Evolutionary conservation across 2,797 vertebrate genomes (phyloP).

Genomic region (Delichon dasypus): DNA sequence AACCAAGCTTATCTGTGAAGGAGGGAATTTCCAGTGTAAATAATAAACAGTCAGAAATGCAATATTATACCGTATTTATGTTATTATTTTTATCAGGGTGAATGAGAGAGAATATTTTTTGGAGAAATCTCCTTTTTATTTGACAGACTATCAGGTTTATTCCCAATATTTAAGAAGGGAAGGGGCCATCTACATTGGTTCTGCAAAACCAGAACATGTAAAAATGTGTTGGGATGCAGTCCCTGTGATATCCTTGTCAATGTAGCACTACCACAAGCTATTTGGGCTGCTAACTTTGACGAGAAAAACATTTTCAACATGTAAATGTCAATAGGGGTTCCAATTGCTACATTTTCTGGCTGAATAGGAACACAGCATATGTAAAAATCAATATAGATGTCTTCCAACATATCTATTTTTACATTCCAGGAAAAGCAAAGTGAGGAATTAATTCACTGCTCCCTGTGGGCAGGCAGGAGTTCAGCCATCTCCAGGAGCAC

Average conservation of each 20-base stretch:
- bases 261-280: neutral
- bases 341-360: neutral
- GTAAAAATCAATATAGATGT: neutral
- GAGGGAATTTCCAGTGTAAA: neutral
- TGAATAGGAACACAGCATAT: neutral
- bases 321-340: neutral
- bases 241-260: neutral
- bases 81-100: neutral
- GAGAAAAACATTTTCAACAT: neutral
- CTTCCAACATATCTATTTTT: neutral
- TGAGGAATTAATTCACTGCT: neutral
- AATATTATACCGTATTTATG: neutral
- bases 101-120: neutral
- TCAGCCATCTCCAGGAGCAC: neutral
- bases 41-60: neutral
- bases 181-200: neutral
- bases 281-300: neutral
- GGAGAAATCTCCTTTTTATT: neutral
- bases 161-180: neutral
- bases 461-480: neutral
- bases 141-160: neutral
- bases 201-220: neutral
- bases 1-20: neutral
- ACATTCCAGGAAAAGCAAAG: neutral
- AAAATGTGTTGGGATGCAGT: neutral